Percentiles rank a stretch among this genome's conserved stretches.
These are phyloP conservation scores for Taenaris catops DNA, from an alignment of 2,888 invertebrate genomes.

Conservation along the genomic window DNA sequence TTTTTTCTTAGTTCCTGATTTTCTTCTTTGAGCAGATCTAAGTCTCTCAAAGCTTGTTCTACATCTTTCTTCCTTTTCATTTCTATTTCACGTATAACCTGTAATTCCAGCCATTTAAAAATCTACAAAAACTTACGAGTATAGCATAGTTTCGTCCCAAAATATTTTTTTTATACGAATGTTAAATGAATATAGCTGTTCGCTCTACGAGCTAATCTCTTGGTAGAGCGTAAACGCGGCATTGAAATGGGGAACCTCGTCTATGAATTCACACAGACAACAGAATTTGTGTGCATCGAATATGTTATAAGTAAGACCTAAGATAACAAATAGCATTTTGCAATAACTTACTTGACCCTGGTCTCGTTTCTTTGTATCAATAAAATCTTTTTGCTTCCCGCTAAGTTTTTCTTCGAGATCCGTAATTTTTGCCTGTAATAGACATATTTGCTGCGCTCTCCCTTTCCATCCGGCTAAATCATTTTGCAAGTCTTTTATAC, in stretches of 20 bases:
- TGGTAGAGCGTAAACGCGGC: too few species aligned
- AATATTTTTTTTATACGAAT: too few species aligned
- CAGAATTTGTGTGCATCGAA: too few species aligned
- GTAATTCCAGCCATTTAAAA: too few species aligned
- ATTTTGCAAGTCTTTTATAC: constrained; percentile 79
- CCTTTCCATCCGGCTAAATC: constrained; percentile 86
- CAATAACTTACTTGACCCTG: constrained; percentile 42
- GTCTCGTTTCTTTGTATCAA: constrained; percentile 48
- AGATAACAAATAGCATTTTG: too few species aligned
- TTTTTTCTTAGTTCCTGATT: constrained; percentile 82
- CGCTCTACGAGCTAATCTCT: too few species aligned
- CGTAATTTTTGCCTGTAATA: constrained; percentile 83
- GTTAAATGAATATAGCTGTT: too few species aligned
- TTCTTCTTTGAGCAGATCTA: constrained; percentile 71
- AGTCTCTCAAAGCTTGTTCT: constrained; percentile 81
- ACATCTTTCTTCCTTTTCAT: constrained; percentile 76
- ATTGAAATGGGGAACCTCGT: too few species aligned
- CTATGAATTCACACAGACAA: too few species aligned
- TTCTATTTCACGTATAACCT: constrained; percentile 76
- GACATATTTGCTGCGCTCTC: constrained; percentile 86
- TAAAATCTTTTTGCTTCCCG: constrained; percentile 47
- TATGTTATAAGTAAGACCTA: too few species aligned
- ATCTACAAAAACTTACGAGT: too few species aligned
- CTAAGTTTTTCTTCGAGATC: constrained; percentile 83
- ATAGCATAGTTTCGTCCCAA: too few species aligned